phyloP scores from a whole-genome alignment of 1,140 invertebrate genomes.

The Hycleus cichorii region DNA sequence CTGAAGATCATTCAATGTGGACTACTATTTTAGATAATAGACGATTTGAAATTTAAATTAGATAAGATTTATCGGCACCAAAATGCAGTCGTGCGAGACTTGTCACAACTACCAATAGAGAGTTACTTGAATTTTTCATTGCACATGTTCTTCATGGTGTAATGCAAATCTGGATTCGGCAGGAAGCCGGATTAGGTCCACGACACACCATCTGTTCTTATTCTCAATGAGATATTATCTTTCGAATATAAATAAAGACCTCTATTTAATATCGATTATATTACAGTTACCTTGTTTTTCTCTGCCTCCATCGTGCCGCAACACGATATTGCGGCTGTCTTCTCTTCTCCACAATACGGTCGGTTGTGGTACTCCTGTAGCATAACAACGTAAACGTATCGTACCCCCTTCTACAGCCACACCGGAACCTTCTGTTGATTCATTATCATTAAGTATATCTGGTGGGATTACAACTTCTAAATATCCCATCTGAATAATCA shows the following conservation, averaged over 20 bases:
- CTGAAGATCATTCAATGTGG: conserved; percentile 19
- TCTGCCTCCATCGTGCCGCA: conserved; percentile 56
- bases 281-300: conserved; percentile 55
- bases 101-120: conserved; percentile 33
- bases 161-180: conserved; percentile 25
- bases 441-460: conserved; percentile 65
- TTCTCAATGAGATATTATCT: conserved; percentile 32
- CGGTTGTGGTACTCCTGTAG: conserved; percentile 72
- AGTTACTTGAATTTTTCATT: conserved; percentile 36
- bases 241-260: conserved; percentile 26
- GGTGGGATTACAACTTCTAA: conserved; percentile 78
- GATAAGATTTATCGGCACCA: conserved; percentile 33
- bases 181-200: conserved; percentile 24
- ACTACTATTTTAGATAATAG: conserved; percentile 29
- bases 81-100: conserved; percentile 31
- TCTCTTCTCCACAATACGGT: conserved; percentile 71
- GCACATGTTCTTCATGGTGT: conserved; percentile 27
- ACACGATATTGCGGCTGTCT: conserved; percentile 63
- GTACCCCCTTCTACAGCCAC: conserved; percentile 68
- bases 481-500: conserved; percentile 60
- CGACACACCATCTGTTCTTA: conserved; percentile 26
- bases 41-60: conserved; percentile 39
- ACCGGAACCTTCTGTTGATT: conserved; percentile 48
- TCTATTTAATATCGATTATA: conserved; percentile 1
- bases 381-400: conserved; percentile 66